phyloP scores from a whole-genome alignment of 2,888 invertebrate species.

The Trissoscelio sp. region DNA sequence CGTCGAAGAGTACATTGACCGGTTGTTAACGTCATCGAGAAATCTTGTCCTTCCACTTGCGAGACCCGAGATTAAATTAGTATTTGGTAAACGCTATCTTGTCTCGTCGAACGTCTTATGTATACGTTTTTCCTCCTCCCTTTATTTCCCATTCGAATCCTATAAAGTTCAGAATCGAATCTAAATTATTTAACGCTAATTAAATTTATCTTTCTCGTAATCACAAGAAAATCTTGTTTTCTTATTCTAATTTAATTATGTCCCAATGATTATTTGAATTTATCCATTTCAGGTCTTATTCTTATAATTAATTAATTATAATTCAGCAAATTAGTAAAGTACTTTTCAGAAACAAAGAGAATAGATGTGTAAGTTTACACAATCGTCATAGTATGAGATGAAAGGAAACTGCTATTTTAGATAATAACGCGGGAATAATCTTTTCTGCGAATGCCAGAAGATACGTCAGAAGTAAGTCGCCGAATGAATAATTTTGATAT shows the following conservation, averaged over 20 bases:
- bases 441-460: slow-evolving; percentile 20
- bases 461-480: slow-evolving; percentile 10
- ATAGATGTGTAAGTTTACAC: slow-evolving; percentile 6
- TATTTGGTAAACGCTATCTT: slow-evolving; percentile 51
- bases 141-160: slow-evolving; percentile 1
- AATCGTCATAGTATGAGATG: slow-evolving; percentile 4
- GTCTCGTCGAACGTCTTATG: slow-evolving; percentile 27
- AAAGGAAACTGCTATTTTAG: slow-evolving; percentile 40
- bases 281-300: too few relatives aligned
- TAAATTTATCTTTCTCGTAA: slow-evolving; percentile 26
- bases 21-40: slow-evolving; percentile 71
- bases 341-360: background rate
- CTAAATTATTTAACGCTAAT: slow-evolving; percentile 13
- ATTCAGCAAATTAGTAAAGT: background rate
- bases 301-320: too few relatives aligned
- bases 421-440: slow-evolving; percentile 16
- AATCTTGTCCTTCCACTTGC: slow-evolving; percentile 72
- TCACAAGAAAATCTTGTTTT: too few relatives aligned
- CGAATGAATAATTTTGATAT: slow-evolving; percentile 29
- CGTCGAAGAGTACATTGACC: slow-evolving; percentile 69
- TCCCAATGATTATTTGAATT: too few relatives aligned
- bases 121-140: slow-evolving; percentile 8
- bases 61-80: slow-evolving; percentile 69
- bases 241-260: too few relatives aligned
- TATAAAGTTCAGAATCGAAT: slow-evolving; percentile 2